Percentiles rank a stretch among this genome's conserved stretches.
Evolutionary conservation across 2,797 vertebrate species (phyloP).

Genomic region (Microcaecilia unicolor): DNA sequence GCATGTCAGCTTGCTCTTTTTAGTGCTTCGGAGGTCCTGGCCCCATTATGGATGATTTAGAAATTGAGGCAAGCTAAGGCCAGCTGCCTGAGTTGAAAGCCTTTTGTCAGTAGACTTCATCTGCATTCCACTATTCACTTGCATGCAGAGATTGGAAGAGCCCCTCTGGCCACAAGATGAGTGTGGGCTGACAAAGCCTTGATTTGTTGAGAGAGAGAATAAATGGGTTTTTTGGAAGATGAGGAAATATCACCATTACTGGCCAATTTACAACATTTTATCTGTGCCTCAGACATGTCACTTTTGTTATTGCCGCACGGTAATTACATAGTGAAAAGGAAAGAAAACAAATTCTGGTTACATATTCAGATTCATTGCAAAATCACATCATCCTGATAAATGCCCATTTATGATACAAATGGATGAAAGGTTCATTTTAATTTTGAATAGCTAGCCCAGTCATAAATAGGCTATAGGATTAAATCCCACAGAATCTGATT

Average conservation of each 20-base stretch:
- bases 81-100: constrained; percentile 64
- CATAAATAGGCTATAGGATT: constrained; percentile 89
- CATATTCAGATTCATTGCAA: constrained; percentile 79
- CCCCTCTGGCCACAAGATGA: constrained; percentile 88
- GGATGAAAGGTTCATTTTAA: constrained; percentile 91
- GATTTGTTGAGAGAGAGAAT: constrained; percentile 99
- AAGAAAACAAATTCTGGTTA: constrained; percentile 72
- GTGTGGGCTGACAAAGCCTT: constrained; percentile 95
- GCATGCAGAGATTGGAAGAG: constrained; percentile 68
- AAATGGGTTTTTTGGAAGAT: constrained; percentile 99
- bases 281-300: constrained; percentile 99
- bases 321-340: constrained; percentile 84
- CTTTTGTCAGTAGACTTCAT: constrained; percentile 67
- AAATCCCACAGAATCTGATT: constrained; percentile 87
- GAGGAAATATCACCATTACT: constrained; percentile 99
- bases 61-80: constrained; percentile 76
- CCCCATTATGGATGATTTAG: constrained; percentile 98
- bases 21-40: constrained; percentile 90
- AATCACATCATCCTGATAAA: constrained; percentile 91
- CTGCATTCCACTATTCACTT: constrained; percentile 75
- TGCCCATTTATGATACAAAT: constrained; percentile 83
- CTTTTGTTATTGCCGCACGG: constrained; percentile 96
- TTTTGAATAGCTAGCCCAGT: constrained; percentile 79
- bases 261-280: constrained; percentile 99
- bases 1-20: constrained; percentile 88